These are phyloP conservation scores for Triops cancriformis DNA, from an alignment of 1,140 invertebrate genomes.

Conservation along the genomic window DNA sequence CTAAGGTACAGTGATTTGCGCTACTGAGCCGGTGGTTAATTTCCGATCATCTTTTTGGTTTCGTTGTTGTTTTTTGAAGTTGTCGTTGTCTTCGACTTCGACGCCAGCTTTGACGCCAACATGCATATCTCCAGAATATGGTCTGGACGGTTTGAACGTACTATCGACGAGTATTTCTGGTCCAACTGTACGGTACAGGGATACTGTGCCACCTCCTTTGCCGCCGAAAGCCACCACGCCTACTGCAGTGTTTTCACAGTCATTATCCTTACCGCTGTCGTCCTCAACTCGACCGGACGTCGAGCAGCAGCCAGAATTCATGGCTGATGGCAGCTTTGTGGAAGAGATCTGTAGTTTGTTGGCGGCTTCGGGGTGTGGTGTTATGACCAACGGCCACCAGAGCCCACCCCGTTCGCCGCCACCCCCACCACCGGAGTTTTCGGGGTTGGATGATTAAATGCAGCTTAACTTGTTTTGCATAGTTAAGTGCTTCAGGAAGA, in stretches of 20 bases:
- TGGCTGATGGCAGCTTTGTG: conserved; percentile 22
- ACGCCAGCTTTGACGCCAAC: conserved; percentile 2
- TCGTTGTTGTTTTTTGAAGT: background rate
- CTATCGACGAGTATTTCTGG: background rate
- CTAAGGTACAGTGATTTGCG: too few species aligned
- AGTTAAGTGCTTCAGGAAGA: background rate
- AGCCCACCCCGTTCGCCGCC: background rate
- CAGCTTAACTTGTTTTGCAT: background rate
- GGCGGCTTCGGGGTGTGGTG: conserved; percentile 24
- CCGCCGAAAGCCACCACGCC: background rate
- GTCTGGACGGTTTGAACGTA: background rate
- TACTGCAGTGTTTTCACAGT: background rate
- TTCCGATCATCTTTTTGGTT: too few species aligned
- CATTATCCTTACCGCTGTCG: background rate
- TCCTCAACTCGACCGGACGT: background rate
- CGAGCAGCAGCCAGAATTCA: background rate
- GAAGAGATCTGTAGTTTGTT: conserved; percentile 27
- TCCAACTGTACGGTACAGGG: background rate
- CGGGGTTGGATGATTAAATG: background rate
- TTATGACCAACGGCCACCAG: conserved; percentile 24
- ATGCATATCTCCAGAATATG: background rate
- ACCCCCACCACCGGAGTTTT: background rate
- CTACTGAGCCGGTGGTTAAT: too few species aligned
- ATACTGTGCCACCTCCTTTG: background rate
- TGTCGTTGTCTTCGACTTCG: background rate